Evolutionary conservation across 1,140 invertebrate genomes (phyloP).

Genomic region (Diabrotica virgifera): DNA sequence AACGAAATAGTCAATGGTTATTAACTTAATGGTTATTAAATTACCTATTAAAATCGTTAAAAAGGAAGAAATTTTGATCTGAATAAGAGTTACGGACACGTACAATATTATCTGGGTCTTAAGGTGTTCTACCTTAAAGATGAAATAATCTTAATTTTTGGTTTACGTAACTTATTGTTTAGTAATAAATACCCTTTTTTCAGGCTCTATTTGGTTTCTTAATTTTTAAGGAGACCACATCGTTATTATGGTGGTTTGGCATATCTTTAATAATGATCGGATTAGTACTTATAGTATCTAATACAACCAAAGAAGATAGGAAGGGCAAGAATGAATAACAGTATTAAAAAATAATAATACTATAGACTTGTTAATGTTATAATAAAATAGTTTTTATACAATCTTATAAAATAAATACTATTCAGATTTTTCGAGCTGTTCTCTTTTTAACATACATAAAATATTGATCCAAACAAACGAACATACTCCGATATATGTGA

Average conservation of each 20-base stretch:
- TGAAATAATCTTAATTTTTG: no score
- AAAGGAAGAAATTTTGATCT: no score
- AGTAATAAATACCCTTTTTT: not conserved
- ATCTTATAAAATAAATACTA: not conserved
- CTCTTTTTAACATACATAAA: constrained; percentile 32
- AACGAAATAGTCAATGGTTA: no score
- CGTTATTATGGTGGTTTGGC: constrained; percentile 35
- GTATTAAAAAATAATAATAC: not conserved
- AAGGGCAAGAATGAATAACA: not conserved
- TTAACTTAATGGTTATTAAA: no score
- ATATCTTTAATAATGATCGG: constrained; percentile 27
- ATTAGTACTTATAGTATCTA: constrained; percentile 24
- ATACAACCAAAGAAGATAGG: not conserved
- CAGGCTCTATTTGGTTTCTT: constrained; percentile 33
- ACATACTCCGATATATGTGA: constrained; percentile 35
- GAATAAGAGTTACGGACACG: no score
- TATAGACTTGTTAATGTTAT: not conserved
- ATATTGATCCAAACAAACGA: constrained; percentile 38
- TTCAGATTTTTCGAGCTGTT: not conserved
- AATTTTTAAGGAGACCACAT: constrained; percentile 34
- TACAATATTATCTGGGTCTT: no score
- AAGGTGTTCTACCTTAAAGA: no score
- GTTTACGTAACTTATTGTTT: no score
- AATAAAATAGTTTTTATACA: not conserved
- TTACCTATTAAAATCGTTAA: no score